phyloP scores from a whole-genome alignment of 2,888 invertebrate genomes.

The Drosophila flavopinicola region DNA sequence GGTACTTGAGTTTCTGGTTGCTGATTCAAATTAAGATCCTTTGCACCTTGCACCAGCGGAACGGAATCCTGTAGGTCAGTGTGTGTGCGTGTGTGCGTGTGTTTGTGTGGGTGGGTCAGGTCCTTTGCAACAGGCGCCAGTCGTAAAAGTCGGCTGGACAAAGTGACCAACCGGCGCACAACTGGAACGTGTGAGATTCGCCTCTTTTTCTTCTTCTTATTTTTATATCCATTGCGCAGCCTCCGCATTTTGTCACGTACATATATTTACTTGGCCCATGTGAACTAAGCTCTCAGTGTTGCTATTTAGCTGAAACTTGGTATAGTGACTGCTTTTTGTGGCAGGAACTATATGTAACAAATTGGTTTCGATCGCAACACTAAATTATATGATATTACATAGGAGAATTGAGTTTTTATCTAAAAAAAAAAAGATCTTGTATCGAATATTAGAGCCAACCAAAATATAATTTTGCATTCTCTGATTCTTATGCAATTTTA shows the following conservation, averaged over 20 bases:
- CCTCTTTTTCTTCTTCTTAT: constrained; percentile 4
- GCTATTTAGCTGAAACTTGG: too few relatives aligned
- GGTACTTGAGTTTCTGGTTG: constrained; percentile 52
- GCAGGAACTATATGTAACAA: too few relatives aligned
- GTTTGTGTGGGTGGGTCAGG: constrained; percentile 68
- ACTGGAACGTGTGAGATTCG: constrained; percentile 62
- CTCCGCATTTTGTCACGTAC: not conserved
- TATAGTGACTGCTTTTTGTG: too few relatives aligned
- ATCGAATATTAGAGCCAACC: too few relatives aligned
- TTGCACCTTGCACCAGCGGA: constrained; percentile 62
- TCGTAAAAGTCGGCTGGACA: constrained; percentile 70
- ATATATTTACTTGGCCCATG: too few relatives aligned
- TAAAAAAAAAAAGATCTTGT: too few relatives aligned
- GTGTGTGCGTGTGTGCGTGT: constrained; percentile 57
- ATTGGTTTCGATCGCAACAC: too few relatives aligned
- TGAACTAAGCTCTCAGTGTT: too few relatives aligned
- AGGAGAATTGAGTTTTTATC: too few relatives aligned
- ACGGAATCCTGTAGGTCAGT: constrained; percentile 9
- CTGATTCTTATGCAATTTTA: too few relatives aligned
- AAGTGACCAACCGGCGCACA: constrained; percentile 6
- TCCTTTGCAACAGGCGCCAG: constrained; percentile 76
- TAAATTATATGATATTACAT: too few relatives aligned
- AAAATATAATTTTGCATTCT: too few relatives aligned
- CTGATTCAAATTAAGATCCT: constrained; percentile 73
- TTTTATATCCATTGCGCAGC: not conserved